Conservation (phyloP, 2,888 invertebrate species). For the Zaprionus bogoriensis region DNA sequence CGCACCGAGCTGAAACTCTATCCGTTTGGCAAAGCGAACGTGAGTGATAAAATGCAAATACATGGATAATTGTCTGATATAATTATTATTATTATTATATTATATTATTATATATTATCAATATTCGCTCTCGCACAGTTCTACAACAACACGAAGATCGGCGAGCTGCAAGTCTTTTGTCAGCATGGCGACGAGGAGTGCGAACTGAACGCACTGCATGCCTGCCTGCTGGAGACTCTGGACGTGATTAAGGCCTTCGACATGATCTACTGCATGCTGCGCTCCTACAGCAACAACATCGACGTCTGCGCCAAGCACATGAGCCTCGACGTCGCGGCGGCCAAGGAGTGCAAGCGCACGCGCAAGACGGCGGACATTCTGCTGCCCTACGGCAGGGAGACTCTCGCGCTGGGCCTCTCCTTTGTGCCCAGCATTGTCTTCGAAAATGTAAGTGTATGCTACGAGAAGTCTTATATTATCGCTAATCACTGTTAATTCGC, state of each 20-base stretch:
- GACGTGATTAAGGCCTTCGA: constrained; percentile 61
- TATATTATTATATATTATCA: too few relatives aligned
- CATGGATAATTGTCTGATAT: not conserved
- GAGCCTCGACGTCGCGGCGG: constrained; percentile 63
- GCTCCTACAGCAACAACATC: constrained; percentile 53
- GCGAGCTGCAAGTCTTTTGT: constrained; percentile 66
- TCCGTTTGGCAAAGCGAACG: constrained; percentile 81
- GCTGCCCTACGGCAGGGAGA: constrained; percentile 74
- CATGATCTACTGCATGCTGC: constrained; percentile 79
- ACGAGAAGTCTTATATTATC: not conserved
- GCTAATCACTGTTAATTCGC: not conserved
- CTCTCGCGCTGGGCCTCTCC: constrained; percentile 69
- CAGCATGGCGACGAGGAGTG: constrained; percentile 81
- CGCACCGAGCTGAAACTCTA: constrained; percentile 76
- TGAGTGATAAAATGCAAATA: too few relatives aligned
- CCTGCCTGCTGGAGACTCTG: constrained; percentile 79
- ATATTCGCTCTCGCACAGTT: constrained; percentile 50
- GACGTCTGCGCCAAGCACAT: constrained; percentile 67
- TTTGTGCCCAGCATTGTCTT: constrained; percentile 80
- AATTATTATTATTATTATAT: not conserved
- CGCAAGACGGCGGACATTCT: constrained; percentile 74
- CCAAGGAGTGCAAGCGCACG: constrained; percentile 65
- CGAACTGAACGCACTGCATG: constrained; percentile 81
- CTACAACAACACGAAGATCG: constrained; percentile 63
- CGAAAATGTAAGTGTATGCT: constrained; percentile 74